Percentiles rank a stretch among this genome's conserved stretches.
Conservation (phyloP, 2,888 invertebrate genomes). For the Luperina nickerlii region DNA sequence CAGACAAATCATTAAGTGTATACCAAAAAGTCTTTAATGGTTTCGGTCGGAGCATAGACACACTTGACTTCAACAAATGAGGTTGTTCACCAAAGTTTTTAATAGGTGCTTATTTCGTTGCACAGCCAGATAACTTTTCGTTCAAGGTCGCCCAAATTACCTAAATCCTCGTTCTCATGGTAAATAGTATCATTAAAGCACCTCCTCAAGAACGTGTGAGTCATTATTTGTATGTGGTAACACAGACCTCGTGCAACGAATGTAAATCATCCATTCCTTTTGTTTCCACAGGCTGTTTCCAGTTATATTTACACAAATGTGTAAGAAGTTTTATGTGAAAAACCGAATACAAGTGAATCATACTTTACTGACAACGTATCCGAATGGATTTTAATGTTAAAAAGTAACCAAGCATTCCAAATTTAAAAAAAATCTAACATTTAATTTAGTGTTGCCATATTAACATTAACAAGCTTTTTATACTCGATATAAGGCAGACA, state of each 20-base stretch:
- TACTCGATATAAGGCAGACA: constrained; percentile 66
- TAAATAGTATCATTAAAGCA: constrained; percentile 67
- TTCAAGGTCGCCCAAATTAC: constrained; percentile 65
- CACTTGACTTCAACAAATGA: constrained; percentile 47
- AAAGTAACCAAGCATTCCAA: constrained; percentile 86
- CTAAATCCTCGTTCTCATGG: constrained; percentile 70
- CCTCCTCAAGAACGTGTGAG: constrained; percentile 77
- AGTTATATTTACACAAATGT: constrained; percentile 86
- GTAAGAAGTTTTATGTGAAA: constrained; percentile 80
- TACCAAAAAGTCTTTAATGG: constrained; percentile 23
- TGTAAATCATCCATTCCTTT: constrained; percentile 78
- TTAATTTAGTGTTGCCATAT: constrained; percentile 86
- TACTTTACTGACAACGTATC: constrained; percentile 70
- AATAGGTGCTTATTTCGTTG: constrained; percentile 41
- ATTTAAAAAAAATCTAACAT: constrained; percentile 78
- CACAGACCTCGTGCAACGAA: constrained; percentile 76
- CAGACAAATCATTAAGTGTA: constrained; percentile 19
- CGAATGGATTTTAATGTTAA: constrained; percentile 73
- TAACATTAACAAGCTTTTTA: constrained; percentile 78
- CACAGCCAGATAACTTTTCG: constrained; percentile 47
- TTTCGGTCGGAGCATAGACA: constrained; percentile 55
- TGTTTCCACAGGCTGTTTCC: constrained; percentile 80
- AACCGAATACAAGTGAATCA: constrained; percentile 78
- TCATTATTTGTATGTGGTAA: constrained; percentile 78
- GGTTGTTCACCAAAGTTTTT: constrained; percentile 61